Conservation (phyloP, 2,888 invertebrate genomes). For the Megastigmus dorsalis region DNA sequence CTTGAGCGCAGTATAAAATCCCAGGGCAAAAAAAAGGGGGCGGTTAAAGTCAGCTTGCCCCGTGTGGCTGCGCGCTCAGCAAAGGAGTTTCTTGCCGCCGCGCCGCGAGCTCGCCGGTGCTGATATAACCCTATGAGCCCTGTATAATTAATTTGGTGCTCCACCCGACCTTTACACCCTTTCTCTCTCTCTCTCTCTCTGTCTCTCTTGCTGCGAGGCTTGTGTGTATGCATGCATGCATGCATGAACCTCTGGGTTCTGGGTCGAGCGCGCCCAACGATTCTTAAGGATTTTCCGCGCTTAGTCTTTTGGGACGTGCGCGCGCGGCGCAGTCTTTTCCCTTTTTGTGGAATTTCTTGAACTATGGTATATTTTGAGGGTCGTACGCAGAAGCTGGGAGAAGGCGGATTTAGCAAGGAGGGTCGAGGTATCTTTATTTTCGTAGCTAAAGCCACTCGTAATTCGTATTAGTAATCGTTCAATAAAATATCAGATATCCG, state of each 20-base stretch:
- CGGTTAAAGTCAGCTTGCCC: slow-evolving; percentile 20
- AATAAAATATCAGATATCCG: too few relatives aligned
- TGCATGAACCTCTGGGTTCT: too few relatives aligned
- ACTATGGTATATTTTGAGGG: too few relatives aligned
- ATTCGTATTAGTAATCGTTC: too few relatives aligned
- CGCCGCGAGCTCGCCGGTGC: neutral
- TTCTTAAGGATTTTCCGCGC: slow-evolving; percentile 23
- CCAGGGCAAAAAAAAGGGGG: slow-evolving; percentile 10
- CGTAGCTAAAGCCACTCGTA: too few relatives aligned
- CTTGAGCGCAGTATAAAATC: slow-evolving; percentile 16
- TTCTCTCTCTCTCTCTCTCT: slow-evolving; percentile 4
- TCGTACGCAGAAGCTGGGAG: too few relatives aligned
- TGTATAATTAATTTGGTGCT: slow-evolving; percentile 44
- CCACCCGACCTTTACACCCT: neutral
- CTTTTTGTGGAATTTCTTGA: too few relatives aligned
- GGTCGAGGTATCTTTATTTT: too few relatives aligned
- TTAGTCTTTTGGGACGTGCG: neutral
- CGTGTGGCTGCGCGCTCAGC: neutral
- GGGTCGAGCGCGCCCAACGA: slow-evolving; percentile 26
- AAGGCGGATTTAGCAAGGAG: too few relatives aligned
- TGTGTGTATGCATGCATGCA: neutral
- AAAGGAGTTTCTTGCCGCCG: slow-evolving; percentile 8
- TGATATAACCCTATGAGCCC: slow-evolving; percentile 13
- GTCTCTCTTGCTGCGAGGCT: neutral
- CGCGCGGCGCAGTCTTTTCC: too few relatives aligned